These are phyloP conservation scores for Rhyzopertha dominica DNA, from an alignment of 1,140 invertebrate species.

Conservation along the genomic window DNA sequence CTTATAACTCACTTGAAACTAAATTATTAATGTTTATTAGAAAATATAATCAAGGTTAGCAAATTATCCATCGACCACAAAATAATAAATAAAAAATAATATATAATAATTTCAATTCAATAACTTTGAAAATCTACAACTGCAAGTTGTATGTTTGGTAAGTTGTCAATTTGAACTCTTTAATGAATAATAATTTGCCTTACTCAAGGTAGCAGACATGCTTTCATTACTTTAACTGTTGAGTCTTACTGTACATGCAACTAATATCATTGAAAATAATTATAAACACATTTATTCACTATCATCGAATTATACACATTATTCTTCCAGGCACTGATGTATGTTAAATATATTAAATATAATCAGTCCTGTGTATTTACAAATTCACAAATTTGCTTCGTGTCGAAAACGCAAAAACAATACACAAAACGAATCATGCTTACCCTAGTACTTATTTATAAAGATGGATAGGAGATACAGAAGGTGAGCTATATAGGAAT, in stretches of 20 bases:
- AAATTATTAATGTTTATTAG: no score
- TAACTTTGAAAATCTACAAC: no score
- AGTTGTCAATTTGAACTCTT: conserved; percentile 3
- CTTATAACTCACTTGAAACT: no score
- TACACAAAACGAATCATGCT: conserved; percentile 5
- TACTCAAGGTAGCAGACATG: neutral
- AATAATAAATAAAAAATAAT: no score
- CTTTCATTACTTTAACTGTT: neutral
- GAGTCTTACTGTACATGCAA: neutral
- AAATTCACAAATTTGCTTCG: conserved; percentile 27
- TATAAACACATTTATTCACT: conserved; percentile 5
- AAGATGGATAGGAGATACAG: neutral
- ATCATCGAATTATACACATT: conserved; percentile 15
- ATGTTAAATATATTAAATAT: conserved; percentile 23
- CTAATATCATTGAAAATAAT: conserved; percentile 9
- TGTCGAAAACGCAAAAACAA: no score
- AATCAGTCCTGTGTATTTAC: conserved; percentile 31
- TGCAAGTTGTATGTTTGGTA: no score
- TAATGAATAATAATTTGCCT: conserved; percentile 1
- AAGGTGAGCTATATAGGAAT: neutral
- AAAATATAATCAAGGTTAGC: no score
- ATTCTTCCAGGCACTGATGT: conserved; percentile 33
- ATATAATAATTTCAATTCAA: no score
- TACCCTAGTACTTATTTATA: neutral
- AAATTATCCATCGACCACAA: no score